Conservation (phyloP, 35 echinoderm and acorn worm species). For the Stichopus chloronotus region DNA sequence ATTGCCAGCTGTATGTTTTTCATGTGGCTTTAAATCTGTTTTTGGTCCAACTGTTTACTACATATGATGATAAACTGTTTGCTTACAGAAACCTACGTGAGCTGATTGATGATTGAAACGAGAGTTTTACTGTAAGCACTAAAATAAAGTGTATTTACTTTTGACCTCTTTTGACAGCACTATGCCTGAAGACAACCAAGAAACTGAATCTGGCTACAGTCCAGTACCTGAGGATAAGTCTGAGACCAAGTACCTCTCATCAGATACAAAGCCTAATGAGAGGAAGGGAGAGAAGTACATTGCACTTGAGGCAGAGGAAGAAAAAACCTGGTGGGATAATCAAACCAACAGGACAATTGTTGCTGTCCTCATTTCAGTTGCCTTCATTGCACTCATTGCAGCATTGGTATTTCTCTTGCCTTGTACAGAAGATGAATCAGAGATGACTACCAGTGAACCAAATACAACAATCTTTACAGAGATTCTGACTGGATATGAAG, state of each 20-base stretch:
- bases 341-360: conserved; percentile 50
- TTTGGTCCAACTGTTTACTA: too few species aligned
- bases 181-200: conserved; percentile 33
- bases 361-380: conserved; percentile 36
- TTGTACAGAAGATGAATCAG: conserved; percentile 18
- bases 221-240: neutral
- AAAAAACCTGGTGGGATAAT: conserved; percentile 57
- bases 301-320: conserved; percentile 8
- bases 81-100: too few species aligned
- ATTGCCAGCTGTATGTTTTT: too few species aligned
- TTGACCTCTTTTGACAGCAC: neutral
- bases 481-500: neutral
- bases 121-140: too few species aligned
- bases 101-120: too few species aligned
- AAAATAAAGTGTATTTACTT: neutral
- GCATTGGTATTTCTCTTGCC: conserved; percentile 46
- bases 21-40: too few species aligned
- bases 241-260: conserved; percentile 10
- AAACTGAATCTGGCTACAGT: neutral
- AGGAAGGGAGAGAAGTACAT: conserved; percentile 33
- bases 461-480: conserved; percentile 15
- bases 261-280: neutral
- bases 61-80: too few species aligned
- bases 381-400: conserved; percentile 54
- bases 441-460: conserved; percentile 3